A percentile compares a stretch with the other conserved stretches of the same genome.
phyloP scores from a whole-genome alignment of 37 sponge, comb jelly and placozoan species.

The Haliclona indistincta region DNA sequence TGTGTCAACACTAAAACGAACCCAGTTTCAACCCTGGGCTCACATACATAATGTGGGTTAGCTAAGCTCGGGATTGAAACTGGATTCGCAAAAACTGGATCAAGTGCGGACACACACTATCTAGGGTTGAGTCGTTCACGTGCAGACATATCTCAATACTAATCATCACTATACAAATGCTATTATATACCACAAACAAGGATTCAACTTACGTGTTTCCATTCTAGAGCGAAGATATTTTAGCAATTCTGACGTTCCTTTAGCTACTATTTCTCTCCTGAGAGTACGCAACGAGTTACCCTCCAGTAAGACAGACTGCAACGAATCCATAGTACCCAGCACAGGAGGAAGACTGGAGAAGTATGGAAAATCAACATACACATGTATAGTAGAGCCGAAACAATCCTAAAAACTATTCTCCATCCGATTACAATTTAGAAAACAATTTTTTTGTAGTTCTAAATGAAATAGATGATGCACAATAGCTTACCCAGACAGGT shows the following conservation, averaged over 20 bases:
- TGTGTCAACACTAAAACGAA: too few species aligned
- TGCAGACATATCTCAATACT: neutral
- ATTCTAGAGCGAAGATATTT: slow-evolving; percentile 74
- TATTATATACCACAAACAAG: too few species aligned
- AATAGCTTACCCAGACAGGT: slow-evolving; percentile 58
- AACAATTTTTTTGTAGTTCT: too few species aligned
- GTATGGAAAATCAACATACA: neutral
- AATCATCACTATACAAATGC: too few species aligned
- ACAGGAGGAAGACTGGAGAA: slow-evolving; percentile 57
- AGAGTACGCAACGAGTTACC: slow-evolving; percentile 76
- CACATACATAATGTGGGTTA: too few species aligned
- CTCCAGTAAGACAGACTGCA: slow-evolving; percentile 68
- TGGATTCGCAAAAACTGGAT: too few species aligned
- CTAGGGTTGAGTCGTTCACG: neutral
- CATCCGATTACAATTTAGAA: too few species aligned
- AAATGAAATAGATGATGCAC: too few species aligned
- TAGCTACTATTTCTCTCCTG: slow-evolving; percentile 73
- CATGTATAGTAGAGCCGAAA: neutral
- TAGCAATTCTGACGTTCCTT: slow-evolving; percentile 75
- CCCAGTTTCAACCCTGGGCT: too few species aligned
- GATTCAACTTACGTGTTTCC: slow-evolving; percentile 6
- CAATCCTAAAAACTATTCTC: neutral
- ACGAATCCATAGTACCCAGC: slow-evolving; percentile 66
- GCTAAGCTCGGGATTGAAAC: too few species aligned
- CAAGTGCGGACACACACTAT: neutral